Percentiles rank a stretch among this genome's conserved stretches.
These are phyloP conservation scores for Julus scanicus DNA, from an alignment of 2,888 invertebrate genomes.

Conservation along the genomic window DNA sequence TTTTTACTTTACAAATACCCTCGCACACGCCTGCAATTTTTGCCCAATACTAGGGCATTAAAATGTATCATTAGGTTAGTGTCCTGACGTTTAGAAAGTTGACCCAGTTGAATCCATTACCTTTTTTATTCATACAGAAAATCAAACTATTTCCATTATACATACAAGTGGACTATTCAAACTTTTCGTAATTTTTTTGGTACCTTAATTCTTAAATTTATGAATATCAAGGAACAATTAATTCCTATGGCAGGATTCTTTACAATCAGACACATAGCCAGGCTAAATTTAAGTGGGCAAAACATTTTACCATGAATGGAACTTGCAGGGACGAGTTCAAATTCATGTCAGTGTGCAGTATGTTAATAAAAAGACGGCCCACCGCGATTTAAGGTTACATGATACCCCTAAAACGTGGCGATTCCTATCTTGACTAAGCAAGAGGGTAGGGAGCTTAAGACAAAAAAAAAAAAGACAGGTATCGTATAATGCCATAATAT, in stretches of 20 bases:
- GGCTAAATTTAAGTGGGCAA: neutral
- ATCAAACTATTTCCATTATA: too few species aligned
- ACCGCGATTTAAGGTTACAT: neutral
- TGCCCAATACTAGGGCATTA: neutral
- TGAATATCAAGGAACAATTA: neutral
- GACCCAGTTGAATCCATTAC: constrained; percentile 21
- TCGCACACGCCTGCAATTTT: neutral
- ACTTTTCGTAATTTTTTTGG: too few species aligned
- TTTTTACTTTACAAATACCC: neutral
- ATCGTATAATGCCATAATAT: neutral
- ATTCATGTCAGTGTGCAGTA: neutral
- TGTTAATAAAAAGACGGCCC: constrained; percentile 18
- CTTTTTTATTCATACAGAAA: neutral
- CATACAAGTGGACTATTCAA: too few species aligned
- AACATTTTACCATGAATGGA: neutral
- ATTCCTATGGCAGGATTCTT: neutral
- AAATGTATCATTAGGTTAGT: constrained; percentile 25
- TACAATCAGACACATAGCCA: neutral
- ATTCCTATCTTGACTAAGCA: constrained; percentile 2
- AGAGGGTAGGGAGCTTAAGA: neutral
- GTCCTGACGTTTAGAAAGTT: constrained; percentile 23
- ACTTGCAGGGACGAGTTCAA: neutral
- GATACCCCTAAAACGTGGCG: constrained; percentile 23
- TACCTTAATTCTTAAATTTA: neutral
- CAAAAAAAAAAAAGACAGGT: neutral